Evolutionary conservation across 2,888 invertebrate genomes (phyloP).

Genomic region (Rhagonycha lutea): DNA sequence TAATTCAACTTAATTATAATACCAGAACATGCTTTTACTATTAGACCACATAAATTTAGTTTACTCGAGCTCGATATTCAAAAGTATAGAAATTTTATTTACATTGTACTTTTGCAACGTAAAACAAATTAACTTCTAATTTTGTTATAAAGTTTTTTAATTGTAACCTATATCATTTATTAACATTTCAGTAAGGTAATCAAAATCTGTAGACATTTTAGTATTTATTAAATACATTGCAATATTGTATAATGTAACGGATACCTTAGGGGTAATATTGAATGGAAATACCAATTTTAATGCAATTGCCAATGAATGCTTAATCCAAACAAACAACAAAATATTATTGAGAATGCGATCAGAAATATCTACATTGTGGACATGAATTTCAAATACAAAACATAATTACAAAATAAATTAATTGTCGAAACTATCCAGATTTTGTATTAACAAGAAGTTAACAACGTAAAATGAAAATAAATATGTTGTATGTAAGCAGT

Average conservation of each 20-base stretch:
- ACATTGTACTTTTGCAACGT: not conserved
- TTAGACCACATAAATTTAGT: not conserved
- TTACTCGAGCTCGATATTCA: not conserved
- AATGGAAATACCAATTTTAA: not conserved
- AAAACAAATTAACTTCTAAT: no score
- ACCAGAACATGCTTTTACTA: constrained; percentile 1
- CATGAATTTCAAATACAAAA: no score
- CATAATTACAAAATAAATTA: no score
- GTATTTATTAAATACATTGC: not conserved
- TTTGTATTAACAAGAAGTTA: no score
- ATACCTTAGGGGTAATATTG: not conserved
- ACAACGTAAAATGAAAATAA: no score
- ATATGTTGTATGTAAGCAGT: no score
- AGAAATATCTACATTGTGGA: no score
- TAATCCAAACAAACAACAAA: not conserved
- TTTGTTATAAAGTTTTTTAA: no score
- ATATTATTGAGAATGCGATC: no score
- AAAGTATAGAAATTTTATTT: not conserved
- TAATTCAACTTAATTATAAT: constrained; percentile 4
- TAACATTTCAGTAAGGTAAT: no score
- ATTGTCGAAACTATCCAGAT: no score
- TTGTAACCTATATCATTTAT: no score
- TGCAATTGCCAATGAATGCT: not conserved
- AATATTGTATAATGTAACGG: not conserved
- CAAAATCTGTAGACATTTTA: not conserved